phyloP scores from a whole-genome alignment of 2,888 invertebrate species.

The Blera fallax region DNA sequence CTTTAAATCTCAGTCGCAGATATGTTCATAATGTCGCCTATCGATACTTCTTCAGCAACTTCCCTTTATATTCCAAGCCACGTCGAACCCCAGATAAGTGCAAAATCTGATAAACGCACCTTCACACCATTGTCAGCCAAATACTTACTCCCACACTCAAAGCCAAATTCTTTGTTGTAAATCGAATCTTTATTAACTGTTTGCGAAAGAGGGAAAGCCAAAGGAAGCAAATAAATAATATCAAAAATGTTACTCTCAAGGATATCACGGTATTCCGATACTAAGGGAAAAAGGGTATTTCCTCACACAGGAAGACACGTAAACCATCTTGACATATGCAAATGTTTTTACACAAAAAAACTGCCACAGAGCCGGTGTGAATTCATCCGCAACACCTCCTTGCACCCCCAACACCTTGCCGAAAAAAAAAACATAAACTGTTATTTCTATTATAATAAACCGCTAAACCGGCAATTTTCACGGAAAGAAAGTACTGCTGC shows the following conservation, averaged over 20 bases:
- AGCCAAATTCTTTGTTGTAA: constrained; percentile 35
- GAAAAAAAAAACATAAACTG: constrained; percentile 74
- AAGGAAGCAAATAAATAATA: constrained; percentile 68
- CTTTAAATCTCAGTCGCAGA: background rate
- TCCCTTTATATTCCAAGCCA: background rate
- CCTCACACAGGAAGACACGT: constrained; percentile 57
- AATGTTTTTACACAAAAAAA: constrained; percentile 38
- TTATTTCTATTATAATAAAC: constrained; percentile 79
- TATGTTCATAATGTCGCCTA: background rate
- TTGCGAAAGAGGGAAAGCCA: constrained; percentile 29
- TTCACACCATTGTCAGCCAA: background rate
- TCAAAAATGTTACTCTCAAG: constrained; percentile 46
- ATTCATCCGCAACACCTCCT: constrained; percentile 36
- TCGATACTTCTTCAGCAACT: background rate
- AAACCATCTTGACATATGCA: constrained; percentile 66
- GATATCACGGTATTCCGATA: constrained; percentile 51
- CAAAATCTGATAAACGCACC: constrained; percentile 10
- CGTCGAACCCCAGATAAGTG: background rate
- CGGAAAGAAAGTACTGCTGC: constrained; percentile 55
- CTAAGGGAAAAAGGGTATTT: constrained; percentile 39
- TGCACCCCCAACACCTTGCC: background rate
- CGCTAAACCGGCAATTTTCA: constrained; percentile 77
- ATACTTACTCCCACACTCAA: background rate
- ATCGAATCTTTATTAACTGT: constrained; percentile 69
- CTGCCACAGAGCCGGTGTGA: constrained; percentile 9